These are phyloP conservation scores for Thyatira batis DNA, from an alignment of 2,888 invertebrate genomes.

Conservation along the genomic window DNA sequence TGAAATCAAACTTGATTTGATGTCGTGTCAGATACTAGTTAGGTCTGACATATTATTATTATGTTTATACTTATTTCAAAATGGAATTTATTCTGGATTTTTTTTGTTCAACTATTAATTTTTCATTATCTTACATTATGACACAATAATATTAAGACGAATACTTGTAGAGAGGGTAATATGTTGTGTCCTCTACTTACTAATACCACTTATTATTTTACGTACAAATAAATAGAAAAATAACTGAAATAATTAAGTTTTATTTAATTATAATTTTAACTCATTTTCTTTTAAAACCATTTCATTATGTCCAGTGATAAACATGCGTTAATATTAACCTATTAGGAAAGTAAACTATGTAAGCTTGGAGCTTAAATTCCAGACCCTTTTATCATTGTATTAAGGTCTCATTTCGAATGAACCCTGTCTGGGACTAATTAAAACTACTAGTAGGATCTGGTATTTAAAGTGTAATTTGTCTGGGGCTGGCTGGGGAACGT, in stretches of 20 bases:
- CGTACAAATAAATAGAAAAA: neutral
- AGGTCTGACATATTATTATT: too few species aligned
- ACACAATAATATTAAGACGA: too few species aligned
- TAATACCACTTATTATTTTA: neutral
- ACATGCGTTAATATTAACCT: neutral
- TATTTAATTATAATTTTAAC: neutral
- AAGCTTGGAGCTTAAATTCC: neutral
- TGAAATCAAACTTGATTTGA: neutral
- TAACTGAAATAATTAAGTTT: neutral
- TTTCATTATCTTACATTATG: too few species aligned
- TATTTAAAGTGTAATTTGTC: conserved; percentile 32
- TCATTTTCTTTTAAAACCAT: too few species aligned
- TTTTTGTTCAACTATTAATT: too few species aligned
- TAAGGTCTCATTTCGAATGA: neutral
- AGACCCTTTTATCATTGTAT: neutral
- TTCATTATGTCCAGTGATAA: neutral
- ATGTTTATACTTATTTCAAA: too few species aligned
- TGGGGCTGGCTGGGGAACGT: conserved; percentile 19
- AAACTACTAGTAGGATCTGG: conserved; percentile 4
- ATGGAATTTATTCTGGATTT: too few species aligned
- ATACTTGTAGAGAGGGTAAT: too few species aligned
- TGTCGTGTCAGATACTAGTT: neutral
- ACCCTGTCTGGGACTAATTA: conserved; percentile 13
- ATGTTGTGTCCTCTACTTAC: neutral
- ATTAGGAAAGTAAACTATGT: neutral